These are phyloP conservation scores for Hedychridium roseum DNA, from an alignment of 2,888 invertebrate genomes.

Conservation along the genomic window DNA sequence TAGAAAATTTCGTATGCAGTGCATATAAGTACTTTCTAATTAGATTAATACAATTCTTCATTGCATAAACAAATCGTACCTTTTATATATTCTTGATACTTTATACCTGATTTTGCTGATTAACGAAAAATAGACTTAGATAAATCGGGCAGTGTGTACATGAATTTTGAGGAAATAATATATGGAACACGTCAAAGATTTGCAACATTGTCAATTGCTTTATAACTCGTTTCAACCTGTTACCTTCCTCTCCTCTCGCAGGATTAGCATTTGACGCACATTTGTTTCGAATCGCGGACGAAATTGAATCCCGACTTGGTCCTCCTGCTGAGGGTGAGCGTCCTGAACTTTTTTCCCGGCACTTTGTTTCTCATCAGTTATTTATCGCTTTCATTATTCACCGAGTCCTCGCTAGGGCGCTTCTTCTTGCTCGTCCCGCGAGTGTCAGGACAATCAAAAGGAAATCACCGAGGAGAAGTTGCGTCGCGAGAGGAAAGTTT, in stretches of 20 bases:
- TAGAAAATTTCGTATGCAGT: no score
- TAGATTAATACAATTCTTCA: no score
- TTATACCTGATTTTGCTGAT: no score
- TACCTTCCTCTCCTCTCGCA: background rate
- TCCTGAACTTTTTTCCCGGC: slow-evolving; percentile 23
- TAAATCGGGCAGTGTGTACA: no score
- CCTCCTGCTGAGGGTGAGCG: slow-evolving; percentile 21
- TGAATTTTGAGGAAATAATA: no score
- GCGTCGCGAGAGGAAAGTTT: slow-evolving; percentile 23
- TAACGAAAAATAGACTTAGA: no score
- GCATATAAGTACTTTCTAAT: no score
- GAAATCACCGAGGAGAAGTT: slow-evolving; percentile 49
- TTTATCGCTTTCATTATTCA: slow-evolving; percentile 50
- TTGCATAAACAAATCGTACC: no score
- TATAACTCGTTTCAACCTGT: no score
- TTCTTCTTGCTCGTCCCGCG: slow-evolving; percentile 48
- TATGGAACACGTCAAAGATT: no score
- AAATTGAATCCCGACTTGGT: slow-evolving; percentile 56
- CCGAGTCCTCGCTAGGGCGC: slow-evolving; percentile 24
- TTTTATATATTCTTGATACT: no score
- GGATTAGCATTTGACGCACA: slow-evolving; percentile 54
- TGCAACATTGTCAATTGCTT: no score
- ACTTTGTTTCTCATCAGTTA: slow-evolving; percentile 58
- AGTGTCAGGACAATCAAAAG: slow-evolving; percentile 52
- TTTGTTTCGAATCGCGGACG: slow-evolving; percentile 45